Base-by-base conservation (phyloP, 2,888 invertebrate genomes). In the Cyclophora punctaria region DNA sequence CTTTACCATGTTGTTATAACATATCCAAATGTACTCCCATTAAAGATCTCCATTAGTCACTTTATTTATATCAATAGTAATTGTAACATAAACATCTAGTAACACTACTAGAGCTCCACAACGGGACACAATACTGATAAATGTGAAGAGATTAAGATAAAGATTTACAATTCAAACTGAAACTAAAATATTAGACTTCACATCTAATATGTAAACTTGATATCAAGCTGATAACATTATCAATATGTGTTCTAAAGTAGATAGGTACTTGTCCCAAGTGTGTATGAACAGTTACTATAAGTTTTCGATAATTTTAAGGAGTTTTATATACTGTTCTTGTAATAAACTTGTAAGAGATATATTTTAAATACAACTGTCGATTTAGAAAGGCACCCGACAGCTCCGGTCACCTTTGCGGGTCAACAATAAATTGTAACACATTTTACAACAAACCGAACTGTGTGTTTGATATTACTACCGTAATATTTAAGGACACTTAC, bases 341-440 rank as follows among this genome's bases (percentile, higher is more conserved):
- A 37, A 37, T 37, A 37, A 37, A 37, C 37, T 5, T 37, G 4
- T 37, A 37, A 1, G 5, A 37, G 37, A 20, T 20, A 20, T 50
- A 61, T 66, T 67, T 70, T 59, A 64, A 69, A 64, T 71, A 71
- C 67, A 74, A 73, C 68, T 71, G 71, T 68, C 75, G 66, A 60
- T 75, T 81, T 83, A 83, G 83, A 83, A 83, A 83, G 83, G 81
- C 68, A 74, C 64, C 60, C 53, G 52, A 56, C 56, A 63, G 63
- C 57, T 57, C 63, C 62, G 58, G 66, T 64, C 60, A 61, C 61
- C 52, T 67, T 66, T 64, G 56, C 60, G 58, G 63, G 68, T 65
- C 67, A 67, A 56, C 51, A 57, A 58, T 47, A 58, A 62, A 54
- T 52, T 51, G 43, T 51, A 58, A 51, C 49, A 57, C 50, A 53